Conservation (phyloP, 2,113 vertebrate genomes). For the Pteropus alecto region DNA sequence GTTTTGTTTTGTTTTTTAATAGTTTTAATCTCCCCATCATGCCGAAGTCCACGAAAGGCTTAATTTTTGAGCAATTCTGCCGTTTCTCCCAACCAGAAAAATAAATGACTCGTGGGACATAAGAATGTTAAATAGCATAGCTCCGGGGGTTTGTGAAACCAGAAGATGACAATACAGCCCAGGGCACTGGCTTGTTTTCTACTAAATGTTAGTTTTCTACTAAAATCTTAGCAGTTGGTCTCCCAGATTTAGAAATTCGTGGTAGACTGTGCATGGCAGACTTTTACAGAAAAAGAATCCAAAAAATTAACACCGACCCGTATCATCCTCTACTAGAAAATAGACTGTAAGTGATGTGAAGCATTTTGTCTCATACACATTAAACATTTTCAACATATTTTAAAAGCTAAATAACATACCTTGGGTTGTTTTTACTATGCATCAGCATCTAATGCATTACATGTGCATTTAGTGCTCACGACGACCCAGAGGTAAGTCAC, state of each 20-base stretch:
- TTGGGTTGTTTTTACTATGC: too few species aligned
- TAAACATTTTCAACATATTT: not conserved
- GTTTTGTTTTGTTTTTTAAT: not conserved
- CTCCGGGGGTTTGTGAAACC: not conserved
- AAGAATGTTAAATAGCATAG: not conserved
- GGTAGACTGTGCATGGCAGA: not conserved
- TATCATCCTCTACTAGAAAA: not conserved
- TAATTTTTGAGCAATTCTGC: not conserved
- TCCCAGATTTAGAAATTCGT: not conserved
- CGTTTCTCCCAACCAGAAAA: not conserved
- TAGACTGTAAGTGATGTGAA: not conserved
- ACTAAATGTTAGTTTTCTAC: not conserved
- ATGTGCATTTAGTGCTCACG: not conserved
- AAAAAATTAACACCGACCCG: not conserved
- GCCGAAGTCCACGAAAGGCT: not conserved
- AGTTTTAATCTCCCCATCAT: not conserved
- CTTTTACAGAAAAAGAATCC: not conserved
- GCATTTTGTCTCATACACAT: not conserved
- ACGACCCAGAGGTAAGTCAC: not conserved
- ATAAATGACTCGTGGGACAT: not conserved
- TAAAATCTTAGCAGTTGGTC: not conserved
- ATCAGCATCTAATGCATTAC: too few species aligned
- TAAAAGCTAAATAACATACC: not conserved
- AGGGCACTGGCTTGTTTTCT: not conserved
- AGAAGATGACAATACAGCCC: not conserved